These are phyloP conservation scores for Hipparchia sbordonii DNA, from an alignment of 2,888 invertebrate genomes.

Conservation along the genomic window DNA sequence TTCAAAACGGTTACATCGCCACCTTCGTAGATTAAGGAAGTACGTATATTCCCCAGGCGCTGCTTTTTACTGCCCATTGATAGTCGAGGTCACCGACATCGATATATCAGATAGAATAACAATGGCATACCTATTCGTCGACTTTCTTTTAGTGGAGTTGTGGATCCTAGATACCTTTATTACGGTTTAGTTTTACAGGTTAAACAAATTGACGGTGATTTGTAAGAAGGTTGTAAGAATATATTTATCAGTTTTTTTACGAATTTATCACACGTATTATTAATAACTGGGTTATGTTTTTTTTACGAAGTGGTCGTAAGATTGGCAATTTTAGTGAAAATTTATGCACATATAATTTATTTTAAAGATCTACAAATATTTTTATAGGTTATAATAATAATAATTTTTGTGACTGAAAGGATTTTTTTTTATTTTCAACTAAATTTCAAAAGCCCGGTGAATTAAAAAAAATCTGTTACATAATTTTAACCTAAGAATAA, in stretches of 20 bases:
- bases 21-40: constrained; percentile 37
- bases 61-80: constrained; percentile 37
- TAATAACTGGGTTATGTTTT: not conserved
- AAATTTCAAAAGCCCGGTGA: too few species aligned
- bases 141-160: constrained; percentile 19
- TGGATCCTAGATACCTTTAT: not conserved
- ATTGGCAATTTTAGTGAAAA: not conserved
- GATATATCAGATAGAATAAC: constrained; percentile 29
- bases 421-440: too few species aligned
- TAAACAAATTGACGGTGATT: constrained; percentile 7
- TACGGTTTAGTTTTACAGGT: constrained; percentile 6
- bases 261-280: not conserved
- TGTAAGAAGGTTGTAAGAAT: constrained; percentile 15
- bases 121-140: constrained; percentile 21
- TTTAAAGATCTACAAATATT: too few species aligned
- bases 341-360: too few species aligned
- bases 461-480: not conserved
- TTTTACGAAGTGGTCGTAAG: not conserved
- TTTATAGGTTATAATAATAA: too few species aligned
- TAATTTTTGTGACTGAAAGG: too few species aligned
- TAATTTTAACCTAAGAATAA: not conserved
- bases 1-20: constrained; percentile 34
- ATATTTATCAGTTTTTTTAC: constrained; percentile 1
- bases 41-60: constrained; percentile 32
- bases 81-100: constrained; percentile 35